Percentiles rank a stretch among this genome's conserved stretches.
These are phyloP conservation scores for Gnatocerus cornutus DNA, from an alignment of 2,888 invertebrate species.

Conservation along the genomic window DNA sequence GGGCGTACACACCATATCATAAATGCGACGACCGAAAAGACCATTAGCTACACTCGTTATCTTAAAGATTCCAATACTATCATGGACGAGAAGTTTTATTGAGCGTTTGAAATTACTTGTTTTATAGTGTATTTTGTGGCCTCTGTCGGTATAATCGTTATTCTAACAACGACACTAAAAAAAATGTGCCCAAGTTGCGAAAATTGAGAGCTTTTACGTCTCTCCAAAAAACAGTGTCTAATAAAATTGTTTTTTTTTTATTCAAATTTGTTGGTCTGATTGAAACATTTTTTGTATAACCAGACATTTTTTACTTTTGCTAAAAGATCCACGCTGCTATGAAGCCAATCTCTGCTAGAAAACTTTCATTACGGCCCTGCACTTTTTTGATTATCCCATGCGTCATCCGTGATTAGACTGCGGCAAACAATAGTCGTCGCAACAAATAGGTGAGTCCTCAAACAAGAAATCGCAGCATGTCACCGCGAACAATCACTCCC, in stretches of 20 bases:
- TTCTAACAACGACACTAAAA: no score
- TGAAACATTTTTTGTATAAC: no score
- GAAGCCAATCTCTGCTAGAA: not conserved
- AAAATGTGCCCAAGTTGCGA: no score
- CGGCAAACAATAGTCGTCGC: slow-evolving; percentile 2
- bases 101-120: not conserved
- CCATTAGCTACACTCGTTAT: slow-evolving; percentile 11
- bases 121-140: not conserved
- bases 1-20: slow-evolving; percentile 1
- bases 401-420: not conserved
- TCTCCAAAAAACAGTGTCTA: no score
- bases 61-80: not conserved
- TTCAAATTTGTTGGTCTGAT: no score
- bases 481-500: slow-evolving; percentile 51
- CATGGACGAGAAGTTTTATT: not conserved
- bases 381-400: not conserved
- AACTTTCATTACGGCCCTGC: not conserved
- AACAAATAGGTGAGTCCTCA: slow-evolving; percentile 50
- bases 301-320: no score
- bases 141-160: no score
- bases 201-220: no score
- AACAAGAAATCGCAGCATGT: slow-evolving; percentile 55
- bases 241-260: no score
- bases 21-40: slow-evolving; percentile 2
- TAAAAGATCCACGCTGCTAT: no score